Evolutionary conservation across 2,888 invertebrate genomes (phyloP), one percentile per base, ranked within the genome.

Genomic region (Cynaeus angustus): DNA sequence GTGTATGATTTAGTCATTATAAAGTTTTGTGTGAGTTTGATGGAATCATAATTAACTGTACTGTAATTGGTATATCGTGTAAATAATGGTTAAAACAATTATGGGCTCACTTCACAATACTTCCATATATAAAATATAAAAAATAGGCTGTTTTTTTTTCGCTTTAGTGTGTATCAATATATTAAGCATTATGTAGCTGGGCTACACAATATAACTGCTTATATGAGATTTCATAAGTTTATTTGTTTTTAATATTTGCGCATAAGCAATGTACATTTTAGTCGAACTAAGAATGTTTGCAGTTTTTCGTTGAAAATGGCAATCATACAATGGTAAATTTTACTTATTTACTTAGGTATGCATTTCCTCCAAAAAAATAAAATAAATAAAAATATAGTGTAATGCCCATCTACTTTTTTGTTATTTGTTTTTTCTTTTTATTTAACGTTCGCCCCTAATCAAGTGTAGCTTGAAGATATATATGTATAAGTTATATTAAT

Each of bases 81-180:
- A 65, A 10, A 65, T 65, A 65, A 30, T 56, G 45, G 21, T 66
- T 13, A 66, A 66, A 55, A 55, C 3, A 38, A 55, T 33, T 56
- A 66, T 45, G 56, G 66, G 56, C 66, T 66, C 66, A 66, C 66
- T 66, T 55, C 66, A 66, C 66, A 66, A 66, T 66, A 66, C 66
- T 66, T 66, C 33, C 56, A 56, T 66, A 56, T 48, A 56, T 38
- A 66, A 65, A 68, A 43, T 9, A 53, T 46, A 73, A 72, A 68
- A 66, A 73, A 65, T 71, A 70, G 59, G 52, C 68, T 68, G 68
- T 68, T 68, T 59, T 21, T 37, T 56, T 61, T 69, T 59, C 38
- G 61, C 61, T 66, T 66, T 59, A 59, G 66, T 58, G 58, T 58
- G 38, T 66, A 66, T 50, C 66, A 55, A 66, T 66, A 52, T 48